Base-by-base conservation (phyloP, 2,113 vertebrate species). In the Hippopotamus amphibius region DNA sequence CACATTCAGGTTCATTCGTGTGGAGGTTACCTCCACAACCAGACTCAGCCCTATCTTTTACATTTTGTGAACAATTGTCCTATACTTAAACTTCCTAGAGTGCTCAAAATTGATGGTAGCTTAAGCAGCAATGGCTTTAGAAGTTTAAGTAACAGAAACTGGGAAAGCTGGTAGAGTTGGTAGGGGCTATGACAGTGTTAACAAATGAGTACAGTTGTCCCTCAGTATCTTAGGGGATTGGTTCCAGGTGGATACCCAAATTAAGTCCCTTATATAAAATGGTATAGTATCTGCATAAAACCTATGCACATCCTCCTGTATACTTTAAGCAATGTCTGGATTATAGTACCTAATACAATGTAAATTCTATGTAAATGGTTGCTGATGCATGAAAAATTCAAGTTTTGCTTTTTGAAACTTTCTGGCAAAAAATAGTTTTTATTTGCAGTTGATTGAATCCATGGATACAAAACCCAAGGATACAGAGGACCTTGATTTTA, bases 31-130 rank as follows among this genome's bases (percentile, higher is more conserved):
- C 37, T 37, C 37, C 37, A 37, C 37, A 37, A 37, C 37, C 4
- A 33, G 37, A 9, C 46, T 76, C 22, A 21, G 13, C 16, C 65
- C 61, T 55, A 12, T 86, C 37, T 63, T 37, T 57, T 6, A 53
- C 28, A 43, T 74, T 83, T 93, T 43, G 80, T 90, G 76, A 61
- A 17, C 93, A 86, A 46, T 69, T 69, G 81, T 94, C 41, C 37
- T 66, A 28, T 50, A 48, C 15, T 77, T 81, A 88, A 87, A 55
- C 55, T 77, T 86, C 16, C 37, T 66, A 0, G 50, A 76, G 43
- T 30, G 77, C 30, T 85, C 65, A 72, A 11, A 41, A 57, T 19
- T 77, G 43, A 65, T 30, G 28, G 41, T n/a, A 90, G 26, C 16
- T 81, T 53, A 80, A 74, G 8, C 50, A 93, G 43, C 30, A 82